phyloP scores from a whole-genome alignment of 2,113 vertebrate genomes.

The human (Homo sapiens) region GRCh38 chr19:36921501-36922000 shows the following conservation, averaged over 20 bases:
- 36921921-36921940: not conserved
- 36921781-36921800: not conserved
- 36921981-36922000: constrained; percentile 9
- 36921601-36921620: not conserved
- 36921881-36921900: not conserved
- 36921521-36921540: not conserved
- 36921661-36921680: not conserved
- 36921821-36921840: not conserved
- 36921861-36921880: not conserved
- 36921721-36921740: not conserved
- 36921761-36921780: not conserved
- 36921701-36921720: not conserved
- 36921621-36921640: not conserved
- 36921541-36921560: not conserved
- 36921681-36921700: not conserved
- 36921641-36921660: not conserved
- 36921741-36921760: constrained; percentile 14
- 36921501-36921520: not conserved
- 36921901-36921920: not conserved
- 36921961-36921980: not conserved
- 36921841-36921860: not conserved
- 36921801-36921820: not conserved
- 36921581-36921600: not conserved
- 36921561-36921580: not conserved
- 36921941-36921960: not conserved